These are phyloP conservation scores for Neotoxoptera formosana DNA, from an alignment of 1,140 invertebrate species.

Conservation along the genomic window DNA sequence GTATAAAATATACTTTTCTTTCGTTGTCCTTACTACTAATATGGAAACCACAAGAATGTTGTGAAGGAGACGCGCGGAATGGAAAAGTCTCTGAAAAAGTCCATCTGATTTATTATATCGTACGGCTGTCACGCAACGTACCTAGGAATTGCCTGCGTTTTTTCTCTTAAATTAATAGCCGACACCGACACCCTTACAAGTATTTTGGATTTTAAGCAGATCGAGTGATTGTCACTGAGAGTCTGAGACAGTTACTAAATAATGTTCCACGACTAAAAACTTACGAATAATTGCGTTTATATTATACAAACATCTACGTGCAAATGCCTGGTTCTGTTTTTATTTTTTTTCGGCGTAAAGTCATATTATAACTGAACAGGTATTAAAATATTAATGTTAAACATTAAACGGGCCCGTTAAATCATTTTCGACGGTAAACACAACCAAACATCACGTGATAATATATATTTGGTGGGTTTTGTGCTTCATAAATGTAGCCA, in stretches of 20 bases:
- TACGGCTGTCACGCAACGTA: not conserved
- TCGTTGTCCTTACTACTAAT: too few species aligned
- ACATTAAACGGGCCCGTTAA: not conserved
- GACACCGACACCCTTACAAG: not conserved
- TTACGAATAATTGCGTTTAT: not conserved
- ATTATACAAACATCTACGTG: not conserved
- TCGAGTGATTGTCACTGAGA: too few species aligned
- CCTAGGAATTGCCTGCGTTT: not conserved
- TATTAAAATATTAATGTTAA: not conserved
- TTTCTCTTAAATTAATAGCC: not conserved
- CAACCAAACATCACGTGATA: not conserved
- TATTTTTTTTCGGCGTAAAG: too few species aligned
- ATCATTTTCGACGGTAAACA: not conserved
- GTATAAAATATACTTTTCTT: too few species aligned
- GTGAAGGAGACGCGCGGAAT: too few species aligned
- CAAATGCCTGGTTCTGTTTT: not conserved
- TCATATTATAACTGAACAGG: too few species aligned
- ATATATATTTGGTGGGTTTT: not conserved
- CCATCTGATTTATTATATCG: not conserved
- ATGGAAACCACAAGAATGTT: too few species aligned
- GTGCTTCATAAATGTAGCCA: not conserved
- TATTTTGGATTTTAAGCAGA: too few species aligned
- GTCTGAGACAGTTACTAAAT: too few species aligned
- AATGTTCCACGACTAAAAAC: not conserved
- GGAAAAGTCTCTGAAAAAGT: too few species aligned